Evolutionary conservation across 2,888 invertebrate species (phyloP).

Genomic region (Pomacea canaliculata): DNA sequence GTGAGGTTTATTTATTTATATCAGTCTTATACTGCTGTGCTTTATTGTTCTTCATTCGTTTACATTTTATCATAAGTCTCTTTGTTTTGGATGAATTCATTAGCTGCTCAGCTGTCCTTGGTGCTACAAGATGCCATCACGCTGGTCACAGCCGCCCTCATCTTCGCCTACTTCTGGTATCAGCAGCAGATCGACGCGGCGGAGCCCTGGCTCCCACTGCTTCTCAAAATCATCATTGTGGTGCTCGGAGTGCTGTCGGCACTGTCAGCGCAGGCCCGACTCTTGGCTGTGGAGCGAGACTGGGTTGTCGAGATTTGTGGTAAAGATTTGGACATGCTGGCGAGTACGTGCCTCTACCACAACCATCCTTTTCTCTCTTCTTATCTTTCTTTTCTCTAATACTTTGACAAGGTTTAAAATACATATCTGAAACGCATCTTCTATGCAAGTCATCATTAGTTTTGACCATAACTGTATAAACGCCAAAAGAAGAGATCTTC

Average conservation of each 20-base stretch:
- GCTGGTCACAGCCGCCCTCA: conserved; percentile 66
- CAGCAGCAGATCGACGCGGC: conserved; percentile 29
- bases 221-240: conserved; percentile 63
- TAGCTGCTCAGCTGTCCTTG: conserved; percentile 70
- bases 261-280: conserved; percentile 66
- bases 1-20: too few relatives aligned
- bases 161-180: conserved; percentile 60
- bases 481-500: too few relatives aligned
- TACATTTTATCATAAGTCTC: too few relatives aligned
- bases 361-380: too few relatives aligned
- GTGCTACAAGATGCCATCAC: conserved; percentile 70
- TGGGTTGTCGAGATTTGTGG: conserved; percentile 72
- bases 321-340: conserved; percentile 65
- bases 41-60: too few relatives aligned
- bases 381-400: too few relatives aligned
- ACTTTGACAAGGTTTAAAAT: too few relatives aligned
- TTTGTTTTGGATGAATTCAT: too few relatives aligned
- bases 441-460: too few relatives aligned
- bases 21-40: too few relatives aligned
- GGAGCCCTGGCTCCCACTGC: conserved; percentile 37
- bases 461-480: too few relatives aligned
- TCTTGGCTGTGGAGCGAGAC: conserved; percentile 70
- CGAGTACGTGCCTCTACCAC: conserved; percentile 53
- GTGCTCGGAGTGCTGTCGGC: conserved; percentile 66
- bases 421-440: too few relatives aligned